Base-by-base conservation (phyloP, 2,797 vertebrate species). In the Poeciliopsis paucimaculata region DNA sequence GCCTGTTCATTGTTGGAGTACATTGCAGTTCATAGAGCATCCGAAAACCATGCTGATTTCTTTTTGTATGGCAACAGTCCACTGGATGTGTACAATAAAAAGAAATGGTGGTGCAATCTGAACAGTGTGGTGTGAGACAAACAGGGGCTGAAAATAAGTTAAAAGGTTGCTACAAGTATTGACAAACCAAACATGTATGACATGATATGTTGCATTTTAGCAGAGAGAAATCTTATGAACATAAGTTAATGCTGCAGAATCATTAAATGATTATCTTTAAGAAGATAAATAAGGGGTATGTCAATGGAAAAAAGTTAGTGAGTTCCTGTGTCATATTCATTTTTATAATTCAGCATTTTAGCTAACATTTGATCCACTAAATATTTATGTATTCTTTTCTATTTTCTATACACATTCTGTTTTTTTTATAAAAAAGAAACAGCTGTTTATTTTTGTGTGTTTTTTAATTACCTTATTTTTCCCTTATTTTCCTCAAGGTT, bases 11-110 rank as follows among this genome's bases (percentile, higher is more conserved):
- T 93, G 91, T 93, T 82, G 82, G 82, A 78, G 83, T 81, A 64
- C 88, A 88, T 93, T 93, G 73, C 83, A 86, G 86, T 82, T 90
- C 87, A 91, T 75, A 89, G 88, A 87, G 84, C 86, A 88, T 81
- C 80, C 90, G 83, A 92, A 92, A 91, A 89, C 84, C 91, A 91
- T 80, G 91, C 90, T 92, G 88, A 79, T 91, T 91, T 91, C 55
- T 82, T 87, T 94, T 93, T 92, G 82, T 92, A 70, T 77, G 47
- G 64, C 77, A 82, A 83, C 82, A 88, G 82, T 90, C 79, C 82
- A 72, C 85, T 80, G 87, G 77, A 74, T 87, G 71, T 81, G 83
- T 82, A 89, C 89, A 91, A 92, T 88, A 78, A 88, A 83, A 85
- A 81, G 79, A 86, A 92, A 89, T 84, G 77, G 77, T 82, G 77